phyloP scores from a whole-genome alignment of 2,113 vertebrate genomes.

The Corythornis vintsioides region DNA sequence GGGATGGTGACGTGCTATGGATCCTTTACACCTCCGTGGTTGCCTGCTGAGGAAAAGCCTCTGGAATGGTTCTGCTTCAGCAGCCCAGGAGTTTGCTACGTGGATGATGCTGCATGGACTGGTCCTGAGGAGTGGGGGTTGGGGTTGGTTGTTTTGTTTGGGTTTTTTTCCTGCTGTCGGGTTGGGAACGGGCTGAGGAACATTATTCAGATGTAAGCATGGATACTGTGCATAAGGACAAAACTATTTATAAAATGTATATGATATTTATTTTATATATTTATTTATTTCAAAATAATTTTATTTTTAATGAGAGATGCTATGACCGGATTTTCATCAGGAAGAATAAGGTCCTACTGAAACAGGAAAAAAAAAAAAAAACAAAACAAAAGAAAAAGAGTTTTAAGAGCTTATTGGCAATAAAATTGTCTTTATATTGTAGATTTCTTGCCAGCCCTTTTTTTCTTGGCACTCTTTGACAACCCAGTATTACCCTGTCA shows the following conservation, averaged over 20 bases:
- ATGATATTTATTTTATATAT: conserved; percentile 99
- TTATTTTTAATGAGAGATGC: conserved; percentile 88
- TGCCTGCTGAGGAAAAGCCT: conserved; percentile 1
- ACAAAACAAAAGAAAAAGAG: conserved; percentile 56
- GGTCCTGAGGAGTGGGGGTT: conserved; percentile 79
- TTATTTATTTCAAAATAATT: conserved; percentile 98
- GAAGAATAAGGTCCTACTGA: conserved; percentile 83
- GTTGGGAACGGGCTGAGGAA: conserved; percentile 68
- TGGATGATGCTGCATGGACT: conserved; percentile 65
- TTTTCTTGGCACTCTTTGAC: conserved; percentile 14
- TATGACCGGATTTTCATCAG: conserved; percentile 83
- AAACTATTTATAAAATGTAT: conserved; percentile 99
- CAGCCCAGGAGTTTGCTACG: conserved; percentile 27
- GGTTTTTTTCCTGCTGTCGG: conserved; percentile 62
- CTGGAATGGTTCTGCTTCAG: conserved; percentile 49
- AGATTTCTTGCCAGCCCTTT: conserved; percentile 66
- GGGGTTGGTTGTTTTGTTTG: too few species aligned
- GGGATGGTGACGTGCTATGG: conserved; percentile 13
- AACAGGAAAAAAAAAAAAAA: conserved; percentile 69
- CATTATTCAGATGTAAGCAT: conserved; percentile 88
- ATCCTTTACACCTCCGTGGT: not conserved
- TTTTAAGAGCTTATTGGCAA: conserved; percentile 87
- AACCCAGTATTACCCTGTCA: not conserved
- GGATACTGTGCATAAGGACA: conserved; percentile 93
- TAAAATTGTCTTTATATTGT: conserved; percentile 93